Evolutionary conservation across 2,888 invertebrate species (phyloP).

Genomic region (Oasisia sp.): DNA sequence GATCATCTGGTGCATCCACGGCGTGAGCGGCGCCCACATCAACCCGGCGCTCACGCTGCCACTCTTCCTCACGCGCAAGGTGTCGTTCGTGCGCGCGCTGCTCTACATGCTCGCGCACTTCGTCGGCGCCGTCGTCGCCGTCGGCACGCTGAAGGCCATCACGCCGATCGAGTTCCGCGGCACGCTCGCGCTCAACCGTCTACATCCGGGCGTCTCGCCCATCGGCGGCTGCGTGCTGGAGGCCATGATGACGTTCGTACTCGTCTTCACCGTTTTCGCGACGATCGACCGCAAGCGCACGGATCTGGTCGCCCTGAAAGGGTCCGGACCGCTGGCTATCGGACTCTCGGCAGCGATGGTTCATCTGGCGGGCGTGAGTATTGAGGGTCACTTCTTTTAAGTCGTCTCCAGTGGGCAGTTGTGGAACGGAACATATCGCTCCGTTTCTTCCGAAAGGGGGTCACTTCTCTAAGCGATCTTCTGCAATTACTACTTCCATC

Average conservation of each 20-base stretch:
- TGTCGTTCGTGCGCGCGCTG: constrained; percentile 77
- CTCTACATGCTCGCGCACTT: constrained; percentile 85
- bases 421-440: neutral
- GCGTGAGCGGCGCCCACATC: constrained; percentile 70
- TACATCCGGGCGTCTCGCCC: neutral
- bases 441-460: neutral
- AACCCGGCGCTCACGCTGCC: constrained; percentile 90
- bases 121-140: constrained; percentile 76
- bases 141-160: constrained; percentile 44
- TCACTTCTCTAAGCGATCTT: neutral
- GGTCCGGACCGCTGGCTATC: constrained; percentile 48
- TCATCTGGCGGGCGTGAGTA: constrained; percentile 46
- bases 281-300: constrained; percentile 44
- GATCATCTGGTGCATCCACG: neutral
- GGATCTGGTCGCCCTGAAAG: constrained; percentile 39
- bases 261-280: constrained; percentile 50
- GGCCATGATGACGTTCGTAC: constrained; percentile 47
- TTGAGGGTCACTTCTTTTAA: neutral
- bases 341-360: constrained; percentile 48
- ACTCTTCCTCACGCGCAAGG: constrained; percentile 80
- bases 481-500: no score
- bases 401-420: neutral
- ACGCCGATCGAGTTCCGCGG: neutral
- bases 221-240: constrained; percentile 43
- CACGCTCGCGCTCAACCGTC: neutral